phyloP scores from a whole-genome alignment of 2,888 invertebrate genomes.

The Chouioia cunea region DNA sequence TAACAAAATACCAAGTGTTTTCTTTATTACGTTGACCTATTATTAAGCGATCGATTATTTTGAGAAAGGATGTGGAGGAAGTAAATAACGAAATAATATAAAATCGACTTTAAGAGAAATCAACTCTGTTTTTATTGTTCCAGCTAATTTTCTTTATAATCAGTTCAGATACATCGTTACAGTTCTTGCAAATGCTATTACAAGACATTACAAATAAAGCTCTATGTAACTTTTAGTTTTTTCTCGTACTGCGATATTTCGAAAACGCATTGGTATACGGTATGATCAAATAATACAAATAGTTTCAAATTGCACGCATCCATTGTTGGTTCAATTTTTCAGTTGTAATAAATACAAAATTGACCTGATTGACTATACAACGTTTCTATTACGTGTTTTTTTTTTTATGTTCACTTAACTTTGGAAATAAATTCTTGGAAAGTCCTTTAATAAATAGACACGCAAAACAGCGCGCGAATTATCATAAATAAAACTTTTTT shows the following conservation, averaged over 20 bases:
- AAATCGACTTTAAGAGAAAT: constrained; percentile 34
- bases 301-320: constrained; percentile 36
- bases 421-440: constrained; percentile 50
- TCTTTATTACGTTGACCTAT: constrained; percentile 19
- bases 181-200: constrained; percentile 42
- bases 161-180: constrained; percentile 46
- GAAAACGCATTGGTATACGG: not conserved
- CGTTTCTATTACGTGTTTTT: constrained; percentile 33
- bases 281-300: constrained; percentile 36
- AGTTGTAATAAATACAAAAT: constrained; percentile 45
- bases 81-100: constrained; percentile 7
- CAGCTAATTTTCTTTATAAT: constrained; percentile 45
- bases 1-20: constrained; percentile 26
- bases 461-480: constrained; percentile 60
- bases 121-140: constrained; percentile 47
- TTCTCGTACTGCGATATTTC: constrained; percentile 1
- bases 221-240: constrained; percentile 34
- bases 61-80: not conserved
- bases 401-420: constrained; percentile 29
- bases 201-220: constrained; percentile 45
- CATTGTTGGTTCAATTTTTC: not conserved
- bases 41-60: not conserved
- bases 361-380: constrained; percentile 46
- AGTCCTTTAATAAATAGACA: constrained; percentile 61
- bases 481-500: constrained; percentile 59